Evolutionary conservation across 1,140 invertebrate genomes (phyloP).

Genomic region (Scaptomyza pallida): DNA sequence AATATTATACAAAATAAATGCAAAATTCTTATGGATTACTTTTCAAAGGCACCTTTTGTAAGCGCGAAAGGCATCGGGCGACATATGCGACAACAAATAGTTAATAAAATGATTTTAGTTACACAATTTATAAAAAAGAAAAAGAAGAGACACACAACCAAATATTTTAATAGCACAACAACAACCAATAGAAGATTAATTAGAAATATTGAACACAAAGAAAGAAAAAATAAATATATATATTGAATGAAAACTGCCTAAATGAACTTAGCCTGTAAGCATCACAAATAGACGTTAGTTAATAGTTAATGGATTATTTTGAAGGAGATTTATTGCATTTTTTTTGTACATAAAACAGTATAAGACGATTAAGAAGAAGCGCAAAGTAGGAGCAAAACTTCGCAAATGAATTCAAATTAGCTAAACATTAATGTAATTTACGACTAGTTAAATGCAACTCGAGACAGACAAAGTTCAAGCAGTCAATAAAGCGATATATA

Average conservation of each 20-base stretch:
- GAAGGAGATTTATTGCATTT: constrained; percentile 52
- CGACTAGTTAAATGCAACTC: constrained; percentile 46
- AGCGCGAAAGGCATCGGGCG: constrained; percentile 31
- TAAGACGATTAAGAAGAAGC: constrained; percentile 30
- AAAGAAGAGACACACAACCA: constrained; percentile 13
- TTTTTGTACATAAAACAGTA: constrained; percentile 23
- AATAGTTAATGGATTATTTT: constrained; percentile 50
- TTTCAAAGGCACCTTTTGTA: constrained; percentile 74
- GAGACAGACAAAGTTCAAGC: constrained; percentile 53
- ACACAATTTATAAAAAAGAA: constrained; percentile 46
- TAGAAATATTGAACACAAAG: constrained; percentile 44
- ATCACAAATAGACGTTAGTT: constrained; percentile 58
- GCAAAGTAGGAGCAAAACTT: constrained; percentile 83
- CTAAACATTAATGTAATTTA: constrained; percentile 69
- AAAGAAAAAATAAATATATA: constrained; percentile 45
- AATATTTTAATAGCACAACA: constrained; percentile 70
- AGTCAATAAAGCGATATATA: constrained; percentile 71
- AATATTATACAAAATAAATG: constrained; percentile 26
- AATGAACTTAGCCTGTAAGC: constrained; percentile 69
- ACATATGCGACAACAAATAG: constrained; percentile 35
- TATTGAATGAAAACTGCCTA: constrained; percentile 79
- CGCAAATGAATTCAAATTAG: constrained; percentile 65
- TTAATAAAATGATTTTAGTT: constrained; percentile 68
- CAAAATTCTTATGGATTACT: constrained; percentile 49
- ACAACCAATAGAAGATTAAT: constrained; percentile 53